Evolutionary conservation across 2,113 vertebrate species (phyloP), one percentile per base, ranked within the genome.

Genomic region (Falcunculus frontatus): DNA sequence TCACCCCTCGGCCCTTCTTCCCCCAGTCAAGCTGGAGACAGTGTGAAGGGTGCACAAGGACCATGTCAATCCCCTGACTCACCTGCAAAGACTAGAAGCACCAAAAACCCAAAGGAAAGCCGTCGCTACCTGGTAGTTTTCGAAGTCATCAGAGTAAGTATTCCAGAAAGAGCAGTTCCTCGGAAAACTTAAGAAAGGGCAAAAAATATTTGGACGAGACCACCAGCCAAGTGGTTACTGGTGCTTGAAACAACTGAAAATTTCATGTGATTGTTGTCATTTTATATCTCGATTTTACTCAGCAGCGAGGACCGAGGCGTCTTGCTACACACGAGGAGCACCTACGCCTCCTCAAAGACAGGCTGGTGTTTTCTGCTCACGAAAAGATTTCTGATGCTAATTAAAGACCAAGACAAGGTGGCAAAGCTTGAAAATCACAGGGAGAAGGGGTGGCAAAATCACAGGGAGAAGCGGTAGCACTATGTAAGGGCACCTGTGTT

Each of bases 301-400:
- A 11, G n/a, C 27, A 69, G 32, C 9, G 3, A 32, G 17, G 35
- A 26, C 25, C 62, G 47, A 47, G 80, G 53, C 1, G 0, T 13
- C 49, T 32, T 1, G 0, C 32, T 14, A 42, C 26, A 23, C 23
- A 42, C 0, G 0, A 37, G 26, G 25, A 50, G 17, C 13, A 56
- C 26, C 35, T 5, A 0, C 6, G n/a, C 10, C 2, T 74, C 10
- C 63, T 10, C 8, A 18, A 6, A 17, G 53, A 7, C 33, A 25
- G 35, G 22, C 5, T 72, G 6, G 15, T 17, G 3, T 16, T 33
- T 46, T 27, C 74, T 72, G 29, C 39, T 13, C 22, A 16, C 30
- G 12, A 33, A 46, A 22, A 18, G 39, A 4, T 16, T 9, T 5
- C 15, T 12, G 55, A 37, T 39, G 57, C 9, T 27, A 5, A 42